Evolutionary conservation across 2,888 invertebrate species (phyloP).

Genomic region (Tachina fera): DNA sequence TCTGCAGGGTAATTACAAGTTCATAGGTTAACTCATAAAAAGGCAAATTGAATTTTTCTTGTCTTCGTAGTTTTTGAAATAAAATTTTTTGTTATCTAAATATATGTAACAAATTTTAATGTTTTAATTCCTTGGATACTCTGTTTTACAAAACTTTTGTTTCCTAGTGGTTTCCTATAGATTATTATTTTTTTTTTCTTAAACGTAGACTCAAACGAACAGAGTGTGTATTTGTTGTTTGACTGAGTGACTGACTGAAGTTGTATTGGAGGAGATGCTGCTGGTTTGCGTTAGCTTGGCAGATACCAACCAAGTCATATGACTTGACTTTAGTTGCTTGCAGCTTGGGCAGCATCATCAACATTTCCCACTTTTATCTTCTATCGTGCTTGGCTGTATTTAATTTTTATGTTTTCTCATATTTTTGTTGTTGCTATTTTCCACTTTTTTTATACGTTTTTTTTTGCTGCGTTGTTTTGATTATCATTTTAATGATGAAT

Average conservation of each 20-base stretch:
- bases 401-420: slow-evolving; percentile 66
- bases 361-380: slow-evolving; percentile 65
- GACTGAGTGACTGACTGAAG: not conserved
- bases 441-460: slow-evolving; percentile 25
- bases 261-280: slow-evolving; percentile 40
- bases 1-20: too few relatives aligned
- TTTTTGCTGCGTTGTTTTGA: slow-evolving; percentile 45
- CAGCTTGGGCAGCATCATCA: slow-evolving; percentile 47
- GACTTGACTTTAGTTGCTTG: slow-evolving; percentile 39
- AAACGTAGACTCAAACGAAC: slow-evolving; percentile 13
- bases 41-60: too few relatives aligned
- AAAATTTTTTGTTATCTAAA: not conserved
- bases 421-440: slow-evolving; percentile 28
- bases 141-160: slow-evolving; percentile 15
- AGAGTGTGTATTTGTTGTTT: not conserved
- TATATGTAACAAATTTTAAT: not conserved
- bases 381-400: slow-evolving; percentile 60
- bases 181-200: not conserved
- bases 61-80: too few relatives aligned
- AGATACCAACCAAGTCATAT: not conserved
- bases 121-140: slow-evolving; percentile 12
- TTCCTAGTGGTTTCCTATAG: slow-evolving; percentile 49
- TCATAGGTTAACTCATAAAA: too few relatives aligned
- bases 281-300: slow-evolving; percentile 31
- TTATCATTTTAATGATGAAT: slow-evolving; percentile 38